These are phyloP conservation scores for Agrenia bidenticulata DNA, from an alignment of 2,888 invertebrate genomes.

Conservation along the genomic window DNA sequence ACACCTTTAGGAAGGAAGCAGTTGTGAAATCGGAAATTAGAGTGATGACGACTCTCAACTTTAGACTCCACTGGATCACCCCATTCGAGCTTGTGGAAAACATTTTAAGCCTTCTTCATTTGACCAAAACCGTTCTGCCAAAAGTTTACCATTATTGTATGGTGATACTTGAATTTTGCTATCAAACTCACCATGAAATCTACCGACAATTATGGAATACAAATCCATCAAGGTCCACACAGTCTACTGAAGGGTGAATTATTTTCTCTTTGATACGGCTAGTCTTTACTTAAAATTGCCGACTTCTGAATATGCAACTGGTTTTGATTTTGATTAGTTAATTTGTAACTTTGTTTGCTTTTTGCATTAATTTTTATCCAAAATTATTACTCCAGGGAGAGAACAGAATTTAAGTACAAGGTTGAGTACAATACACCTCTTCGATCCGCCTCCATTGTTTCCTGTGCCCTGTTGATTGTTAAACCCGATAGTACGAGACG, in stretches of 20 bases:
- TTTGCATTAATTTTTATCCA: no score
- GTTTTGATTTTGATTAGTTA: no score
- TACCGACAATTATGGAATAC: neutral
- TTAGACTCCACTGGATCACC: neutral
- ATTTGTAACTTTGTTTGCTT: no score
- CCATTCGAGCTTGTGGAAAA: conserved; percentile 1
- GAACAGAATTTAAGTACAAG: neutral
- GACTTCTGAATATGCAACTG: no score
- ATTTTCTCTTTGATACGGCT: no score
- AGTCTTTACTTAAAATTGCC: no score
- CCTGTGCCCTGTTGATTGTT: neutral
- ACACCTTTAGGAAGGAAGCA: neutral
- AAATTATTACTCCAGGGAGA: no score
- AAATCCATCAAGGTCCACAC: no score
- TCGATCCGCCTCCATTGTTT: conserved; percentile 3
- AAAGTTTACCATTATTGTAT: neutral
- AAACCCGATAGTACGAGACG: neutral
- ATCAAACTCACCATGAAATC: neutral
- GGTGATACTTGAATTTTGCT: neutral
- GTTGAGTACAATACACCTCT: neutral
- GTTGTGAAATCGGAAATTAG: neutral
- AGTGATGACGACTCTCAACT: neutral
- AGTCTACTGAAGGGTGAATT: no score
- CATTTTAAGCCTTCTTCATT: neutral
- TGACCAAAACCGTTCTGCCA: neutral